phyloP scores from a whole-genome alignment of 1,140 invertebrate genomes.

The Venturia canescens region DNA sequence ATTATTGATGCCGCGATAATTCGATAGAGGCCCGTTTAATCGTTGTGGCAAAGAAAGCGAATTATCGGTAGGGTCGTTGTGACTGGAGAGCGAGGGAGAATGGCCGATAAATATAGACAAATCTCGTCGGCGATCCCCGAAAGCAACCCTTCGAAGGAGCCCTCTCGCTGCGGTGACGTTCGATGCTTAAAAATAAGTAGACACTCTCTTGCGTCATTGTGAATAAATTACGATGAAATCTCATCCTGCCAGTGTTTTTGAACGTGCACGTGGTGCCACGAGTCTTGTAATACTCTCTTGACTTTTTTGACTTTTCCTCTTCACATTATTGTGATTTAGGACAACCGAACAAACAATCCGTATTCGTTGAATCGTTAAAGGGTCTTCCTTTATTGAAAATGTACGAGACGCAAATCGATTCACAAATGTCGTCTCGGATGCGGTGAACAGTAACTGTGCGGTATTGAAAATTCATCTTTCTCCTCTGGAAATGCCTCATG shows the following conservation, averaged over 20 bases:
- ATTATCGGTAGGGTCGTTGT: background rate
- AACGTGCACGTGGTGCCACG: background rate
- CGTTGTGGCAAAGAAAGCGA: background rate
- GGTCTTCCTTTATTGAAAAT: too few relatives aligned
- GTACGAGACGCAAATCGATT: too few relatives aligned
- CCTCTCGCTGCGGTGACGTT: background rate
- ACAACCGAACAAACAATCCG: too few relatives aligned
- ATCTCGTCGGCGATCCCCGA: background rate
- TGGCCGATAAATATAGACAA: background rate
- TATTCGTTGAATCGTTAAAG: too few relatives aligned
- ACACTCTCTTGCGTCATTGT: slow-evolving; percentile 2
- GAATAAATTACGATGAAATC: slow-evolving; percentile 6
- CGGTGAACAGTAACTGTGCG: too few relatives aligned
- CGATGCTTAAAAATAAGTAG: slow-evolving; percentile 8
- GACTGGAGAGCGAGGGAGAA: background rate
- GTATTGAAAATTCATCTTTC: too few relatives aligned
- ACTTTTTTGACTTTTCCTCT: background rate
- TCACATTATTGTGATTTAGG: too few relatives aligned
- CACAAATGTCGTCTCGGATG: too few relatives aligned
- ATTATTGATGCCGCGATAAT: background rate
- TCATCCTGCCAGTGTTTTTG: background rate
- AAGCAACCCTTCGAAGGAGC: background rate
- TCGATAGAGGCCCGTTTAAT: background rate
- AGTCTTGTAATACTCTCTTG: background rate
- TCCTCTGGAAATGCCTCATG: too few relatives aligned